phyloP scores from a whole-genome alignment of 2,797 vertebrate species.

The Acanthurus leucopareius region DNA sequence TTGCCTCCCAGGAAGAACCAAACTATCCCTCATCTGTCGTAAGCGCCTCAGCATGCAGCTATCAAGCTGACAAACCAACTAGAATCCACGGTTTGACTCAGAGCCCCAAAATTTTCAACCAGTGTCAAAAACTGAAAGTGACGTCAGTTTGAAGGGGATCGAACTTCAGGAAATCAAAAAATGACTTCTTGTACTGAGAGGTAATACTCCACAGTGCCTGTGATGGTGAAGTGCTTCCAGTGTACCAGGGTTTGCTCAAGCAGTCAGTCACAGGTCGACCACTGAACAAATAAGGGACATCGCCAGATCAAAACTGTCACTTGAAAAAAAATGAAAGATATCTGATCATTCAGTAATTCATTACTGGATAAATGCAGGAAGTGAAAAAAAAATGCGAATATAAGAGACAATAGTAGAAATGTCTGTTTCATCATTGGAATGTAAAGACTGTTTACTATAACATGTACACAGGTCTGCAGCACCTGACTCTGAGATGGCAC shows the following conservation, averaged over 20 bases:
- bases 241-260: slow-evolving; percentile 3
- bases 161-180: slow-evolving; percentile 32
- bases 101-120: slow-evolving; percentile 26
- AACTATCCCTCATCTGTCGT: slow-evolving; percentile 33
- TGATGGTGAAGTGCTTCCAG: slow-evolving; percentile 43
- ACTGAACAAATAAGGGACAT: slow-evolving; percentile 29
- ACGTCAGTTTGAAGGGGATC: slow-evolving; percentile 26
- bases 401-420: slow-evolving; percentile 23
- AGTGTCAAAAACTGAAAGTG: slow-evolving; percentile 23
- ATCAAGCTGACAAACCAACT: slow-evolving; percentile 60
- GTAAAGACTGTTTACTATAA: slow-evolving; percentile 39
- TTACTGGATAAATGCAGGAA: slow-evolving; percentile 31
- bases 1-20: slow-evolving; percentile 41
- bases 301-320: slow-evolving; percentile 43
- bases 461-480: slow-evolving; percentile 33
- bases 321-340: slow-evolving; percentile 1
- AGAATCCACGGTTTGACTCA: slow-evolving; percentile 34
- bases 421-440: slow-evolving; percentile 32
- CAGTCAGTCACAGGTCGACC: slow-evolving; percentile 9
- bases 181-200: slow-evolving; percentile 32
- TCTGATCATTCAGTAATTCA: slow-evolving; percentile 21
- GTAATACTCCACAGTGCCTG: slow-evolving; percentile 26
- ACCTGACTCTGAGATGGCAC: slow-evolving; percentile 57
- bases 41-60: slow-evolving; percentile 67
- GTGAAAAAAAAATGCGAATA: slow-evolving; percentile 25